Conservation (phyloP, 2,797 vertebrate species). For the Fratercula arctica region DNA sequence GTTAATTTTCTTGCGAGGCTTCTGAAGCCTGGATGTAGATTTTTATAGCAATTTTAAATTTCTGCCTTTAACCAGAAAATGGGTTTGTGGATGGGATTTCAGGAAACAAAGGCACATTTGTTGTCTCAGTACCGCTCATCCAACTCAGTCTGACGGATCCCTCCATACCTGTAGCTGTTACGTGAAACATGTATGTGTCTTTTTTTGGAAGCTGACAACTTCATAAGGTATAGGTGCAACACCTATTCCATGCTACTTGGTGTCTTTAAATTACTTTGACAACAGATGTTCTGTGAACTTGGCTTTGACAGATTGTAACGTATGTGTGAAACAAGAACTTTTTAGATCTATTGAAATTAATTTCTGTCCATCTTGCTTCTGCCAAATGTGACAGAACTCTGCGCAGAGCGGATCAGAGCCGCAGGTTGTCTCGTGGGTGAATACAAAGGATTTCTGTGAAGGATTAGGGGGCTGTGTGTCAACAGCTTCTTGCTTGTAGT, state of each 20-base stretch:
- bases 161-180: background rate
- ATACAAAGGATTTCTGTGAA: background rate
- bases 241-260: background rate
- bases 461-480: background rate
- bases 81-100: background rate
- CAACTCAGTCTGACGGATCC: background rate
- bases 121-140: background rate
- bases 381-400: background rate
- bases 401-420: background rate
- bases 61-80: background rate
- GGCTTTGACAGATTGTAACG: background rate
- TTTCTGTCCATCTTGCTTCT: background rate
- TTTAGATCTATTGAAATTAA: background rate
- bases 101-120: background rate
- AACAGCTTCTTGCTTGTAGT: background rate
- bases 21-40: background rate
- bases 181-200: fast-evolving
- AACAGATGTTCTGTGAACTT: background rate
- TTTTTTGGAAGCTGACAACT: background rate
- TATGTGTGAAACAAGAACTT: background rate
- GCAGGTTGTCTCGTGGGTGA: fast-evolving
- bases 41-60: background rate
- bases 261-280: background rate
- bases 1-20: background rate
- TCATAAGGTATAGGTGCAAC: fast-evolving